A percentile compares a stretch with the other conserved stretches of the same genome.
Conservation (phyloP, 2,888 invertebrate genomes). For the Trissolcus japonicus region DNA sequence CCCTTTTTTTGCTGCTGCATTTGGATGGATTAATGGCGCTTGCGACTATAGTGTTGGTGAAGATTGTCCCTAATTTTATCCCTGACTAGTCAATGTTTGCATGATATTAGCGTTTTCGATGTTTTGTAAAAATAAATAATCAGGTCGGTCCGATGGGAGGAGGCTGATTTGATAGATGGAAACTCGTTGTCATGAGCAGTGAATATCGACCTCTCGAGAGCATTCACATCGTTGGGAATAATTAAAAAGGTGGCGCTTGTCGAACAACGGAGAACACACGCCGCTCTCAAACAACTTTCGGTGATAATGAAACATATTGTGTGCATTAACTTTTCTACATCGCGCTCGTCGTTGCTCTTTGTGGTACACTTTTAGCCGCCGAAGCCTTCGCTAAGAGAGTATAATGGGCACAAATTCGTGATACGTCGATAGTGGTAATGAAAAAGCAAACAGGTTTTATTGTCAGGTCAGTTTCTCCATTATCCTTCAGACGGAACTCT, state of each 20-base stretch:
- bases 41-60: not conserved
- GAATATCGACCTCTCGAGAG: conserved; percentile 38
- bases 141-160: conserved; percentile 15
- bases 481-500: too few relatives aligned
- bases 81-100: not conserved
- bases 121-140: conserved; percentile 32
- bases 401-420: conserved; percentile 19
- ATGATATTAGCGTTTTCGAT: conserved; percentile 15
- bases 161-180: conserved; percentile 23
- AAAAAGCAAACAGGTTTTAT: not conserved
- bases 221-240: conserved; percentile 42
- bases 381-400: not conserved
- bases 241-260: conserved; percentile 39
- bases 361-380: conserved; percentile 24
- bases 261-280: conserved; percentile 30
- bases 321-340: conserved; percentile 21
- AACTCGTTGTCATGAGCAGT: conserved; percentile 40
- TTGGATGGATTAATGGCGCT: conserved; percentile 8
- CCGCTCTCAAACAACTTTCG: conserved; percentile 19
- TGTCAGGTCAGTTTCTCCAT: not conserved
- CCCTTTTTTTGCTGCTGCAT: conserved; percentile 5
- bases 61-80: conserved; percentile 7
- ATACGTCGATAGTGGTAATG: conserved; percentile 6
- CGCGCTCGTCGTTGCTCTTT: conserved; percentile 12
- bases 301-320: conserved; percentile 32